Base-by-base conservation (phyloP, 2,888 invertebrate species). In the Macrostomum cliftonense region DNA sequence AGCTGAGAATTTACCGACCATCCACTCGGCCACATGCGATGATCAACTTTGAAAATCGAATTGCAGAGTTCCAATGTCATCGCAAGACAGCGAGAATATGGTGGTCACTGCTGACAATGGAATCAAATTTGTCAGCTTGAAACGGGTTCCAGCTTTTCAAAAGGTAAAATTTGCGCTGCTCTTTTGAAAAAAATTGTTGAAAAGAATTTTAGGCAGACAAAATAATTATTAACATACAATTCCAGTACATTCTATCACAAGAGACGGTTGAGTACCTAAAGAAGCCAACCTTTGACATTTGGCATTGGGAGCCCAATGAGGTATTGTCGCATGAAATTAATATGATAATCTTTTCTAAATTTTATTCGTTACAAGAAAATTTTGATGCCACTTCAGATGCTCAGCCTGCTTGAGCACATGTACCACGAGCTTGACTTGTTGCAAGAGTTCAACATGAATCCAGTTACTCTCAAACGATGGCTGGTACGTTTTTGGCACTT, bases 251-350 rank as follows among this genome's bases (percentile, higher is more conserved):
- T 19, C 53, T 70, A 36, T 68, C 69, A 4, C 61, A 64, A 49
- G 69, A 70, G 51, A 70, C 69, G 1, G 60, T 67, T 37, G 66
- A 67, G 46, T 68, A 68, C 53, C 59, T 70, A 38, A 70, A 70
- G 49, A 64, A 66, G 57, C 70, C 70, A 1, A 67, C 68, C 5
- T 71, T 71, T 57, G 69, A 71, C 51, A 69, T 70, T 28, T 71
- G 71, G 71, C 68, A 71, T 50, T 71, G 71, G 70, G 71, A 71
- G 53, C 67, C 68, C 1, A 70, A 70, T 48, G 70, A 71, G 63
- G 70, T 69, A 59, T n/a, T n/a, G n/a, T n/a, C n/a, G n/a, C n/a
- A 53, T 42, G 14, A 42, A 16, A n/a, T 42, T n/a, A n/a, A n/a
- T n/a, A n/a, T n/a, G n/a, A n/a, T n/a, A n/a, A n/a, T n/a, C n/a